Conservation (phyloP, 2,113 vertebrate genomes). For the Charadrius vociferus region DNA sequence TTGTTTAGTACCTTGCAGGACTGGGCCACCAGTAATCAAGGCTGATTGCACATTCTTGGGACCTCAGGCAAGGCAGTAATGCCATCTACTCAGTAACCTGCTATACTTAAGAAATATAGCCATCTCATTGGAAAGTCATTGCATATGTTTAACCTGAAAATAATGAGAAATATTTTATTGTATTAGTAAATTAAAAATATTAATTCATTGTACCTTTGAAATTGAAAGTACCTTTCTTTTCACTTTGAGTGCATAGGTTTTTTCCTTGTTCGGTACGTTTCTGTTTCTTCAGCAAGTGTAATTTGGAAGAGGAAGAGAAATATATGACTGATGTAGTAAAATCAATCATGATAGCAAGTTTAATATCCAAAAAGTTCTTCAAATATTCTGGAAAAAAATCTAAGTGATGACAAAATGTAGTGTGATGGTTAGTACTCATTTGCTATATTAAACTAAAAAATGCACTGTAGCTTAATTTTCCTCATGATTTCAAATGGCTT, state of each 20-base stretch:
- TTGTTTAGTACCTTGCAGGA: conserved; percentile 1
- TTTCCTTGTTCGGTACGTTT: not conserved
- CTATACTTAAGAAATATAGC: not conserved
- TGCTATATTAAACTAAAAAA: not conserved
- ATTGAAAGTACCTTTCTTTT: not conserved
- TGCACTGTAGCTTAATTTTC: not conserved
- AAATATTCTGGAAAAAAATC: not conserved
- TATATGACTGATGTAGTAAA: not conserved
- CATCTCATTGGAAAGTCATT: not conserved
- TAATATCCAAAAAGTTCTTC: not conserved
- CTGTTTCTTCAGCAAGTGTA: not conserved
- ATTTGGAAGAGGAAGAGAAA: not conserved
- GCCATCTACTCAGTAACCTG: not conserved
- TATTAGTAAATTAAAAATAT: not conserved
- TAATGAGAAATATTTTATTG: not conserved
- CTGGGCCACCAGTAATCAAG: not conserved
- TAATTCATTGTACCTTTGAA: not conserved
- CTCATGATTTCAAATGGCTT: not conserved
- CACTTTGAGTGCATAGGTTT: not conserved
- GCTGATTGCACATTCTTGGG: not conserved
- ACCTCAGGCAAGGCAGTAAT: not conserved
- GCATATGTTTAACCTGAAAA: not conserved
- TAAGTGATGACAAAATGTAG: not conserved
- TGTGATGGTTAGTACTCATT: not conserved
- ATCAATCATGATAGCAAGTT: not conserved